Conservation (phyloP, 1,140 invertebrate genomes). For the Bombus huntii region DNA sequence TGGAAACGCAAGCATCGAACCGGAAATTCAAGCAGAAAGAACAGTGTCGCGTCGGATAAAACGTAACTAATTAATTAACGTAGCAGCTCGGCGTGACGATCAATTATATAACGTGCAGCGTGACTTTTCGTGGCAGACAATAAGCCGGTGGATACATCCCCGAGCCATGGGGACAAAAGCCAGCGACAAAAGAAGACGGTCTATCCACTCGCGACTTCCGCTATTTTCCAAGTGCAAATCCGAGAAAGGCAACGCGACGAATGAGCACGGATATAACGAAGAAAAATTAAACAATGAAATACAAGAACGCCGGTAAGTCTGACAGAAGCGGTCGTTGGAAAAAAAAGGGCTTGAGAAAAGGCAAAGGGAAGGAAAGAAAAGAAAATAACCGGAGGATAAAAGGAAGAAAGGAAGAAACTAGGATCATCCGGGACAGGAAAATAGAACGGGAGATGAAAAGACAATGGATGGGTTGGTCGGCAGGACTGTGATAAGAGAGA, state of each 20-base stretch:
- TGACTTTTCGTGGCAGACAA: constrained; percentile 2
- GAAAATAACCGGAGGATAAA: background rate
- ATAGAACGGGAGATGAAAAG: constrained; percentile 32
- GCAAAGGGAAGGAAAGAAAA: background rate
- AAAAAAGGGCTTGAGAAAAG: too few species aligned
- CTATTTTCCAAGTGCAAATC: constrained; percentile 22
- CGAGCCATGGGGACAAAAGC: background rate
- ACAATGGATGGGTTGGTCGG: constrained; percentile 47
- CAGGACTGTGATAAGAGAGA: constrained; percentile 1
- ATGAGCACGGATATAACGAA: constrained; percentile 48
- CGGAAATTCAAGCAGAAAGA: background rate
- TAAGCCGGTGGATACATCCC: background rate
- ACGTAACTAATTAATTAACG: constrained; percentile 40
- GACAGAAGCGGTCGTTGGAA: background rate
- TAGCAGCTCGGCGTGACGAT: background rate
- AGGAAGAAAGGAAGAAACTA: constrained; percentile 22
- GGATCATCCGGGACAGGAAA: background rate
- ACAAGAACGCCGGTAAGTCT: constrained; percentile 37
- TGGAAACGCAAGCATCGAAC: background rate
- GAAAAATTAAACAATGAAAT: constrained; percentile 58
- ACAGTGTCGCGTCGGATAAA: background rate
- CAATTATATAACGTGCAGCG: constrained; percentile 33
- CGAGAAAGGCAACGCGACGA: background rate
- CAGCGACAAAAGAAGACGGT: constrained; percentile 26
- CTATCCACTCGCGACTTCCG: constrained; percentile 8